Conservation (phyloP, 2,797 vertebrate species). For the Trematomus bernacchii region DNA sequence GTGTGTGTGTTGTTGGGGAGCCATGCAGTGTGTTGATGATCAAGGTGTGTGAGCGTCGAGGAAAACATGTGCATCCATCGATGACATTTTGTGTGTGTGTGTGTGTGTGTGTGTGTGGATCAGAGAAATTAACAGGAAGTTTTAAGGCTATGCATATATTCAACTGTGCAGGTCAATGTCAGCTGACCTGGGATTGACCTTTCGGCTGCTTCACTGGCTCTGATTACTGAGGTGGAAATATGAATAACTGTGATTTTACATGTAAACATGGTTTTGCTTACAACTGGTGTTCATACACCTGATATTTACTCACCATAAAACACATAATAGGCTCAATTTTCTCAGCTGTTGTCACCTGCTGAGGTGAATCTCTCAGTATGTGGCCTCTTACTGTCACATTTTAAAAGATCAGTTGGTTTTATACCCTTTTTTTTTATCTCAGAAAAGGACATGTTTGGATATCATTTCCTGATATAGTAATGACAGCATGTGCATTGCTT, state of each 20-base stretch:
- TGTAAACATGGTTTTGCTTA: not conserved
- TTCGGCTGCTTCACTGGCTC: not conserved
- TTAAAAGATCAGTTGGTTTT: not conserved
- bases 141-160: not conserved
- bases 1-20: conserved; percentile 12
- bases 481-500: too few relatives aligned
- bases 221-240: conserved; percentile 4
- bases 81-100: conserved; percentile 39
- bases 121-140: conserved; percentile 35
- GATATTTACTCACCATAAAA: too few relatives aligned
- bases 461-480: not conserved
- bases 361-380: not conserved
- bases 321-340: not conserved
- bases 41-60: conserved; percentile 55
- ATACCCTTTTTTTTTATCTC: not conserved
- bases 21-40: conserved; percentile 58
- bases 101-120: not conserved
- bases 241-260: not conserved
- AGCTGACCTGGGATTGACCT: conserved; percentile 38
- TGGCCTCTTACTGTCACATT: not conserved
- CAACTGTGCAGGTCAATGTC: conserved; percentile 18
- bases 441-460: not conserved
- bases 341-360: conserved; percentile 1
- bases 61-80: conserved; percentile 62
- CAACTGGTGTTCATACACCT: not conserved